Percentiles rank a stretch among this genome's conserved stretches.
phyloP scores from a whole-genome alignment of 2,888 invertebrate genomes.

The Lasius fuliginosus region DNA sequence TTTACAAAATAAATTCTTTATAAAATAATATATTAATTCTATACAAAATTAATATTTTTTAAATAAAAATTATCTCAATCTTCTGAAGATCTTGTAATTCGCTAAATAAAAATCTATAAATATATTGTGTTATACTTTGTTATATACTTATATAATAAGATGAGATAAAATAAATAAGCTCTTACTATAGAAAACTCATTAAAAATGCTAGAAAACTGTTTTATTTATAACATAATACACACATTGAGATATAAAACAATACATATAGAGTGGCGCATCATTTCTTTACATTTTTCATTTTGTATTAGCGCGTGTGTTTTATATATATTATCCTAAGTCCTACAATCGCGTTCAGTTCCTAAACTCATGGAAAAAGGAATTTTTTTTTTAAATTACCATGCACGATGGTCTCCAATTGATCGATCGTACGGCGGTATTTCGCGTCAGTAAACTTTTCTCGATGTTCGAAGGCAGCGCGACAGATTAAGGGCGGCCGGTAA shows the following conservation, averaged over 20 bases:
- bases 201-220: neutral
- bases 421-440: slow-evolving; percentile 20
- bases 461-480: slow-evolving; percentile 64
- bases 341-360: neutral
- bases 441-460: slow-evolving; percentile 47
- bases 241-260: neutral
- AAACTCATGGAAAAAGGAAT: neutral
- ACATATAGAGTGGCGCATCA: neutral
- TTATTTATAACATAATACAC: neutral
- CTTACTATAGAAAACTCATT: too few relatives aligned
- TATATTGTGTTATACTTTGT: neutral
- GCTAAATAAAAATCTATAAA: neutral
- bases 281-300: neutral
- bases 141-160: neutral
- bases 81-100: neutral
- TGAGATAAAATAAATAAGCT: too few relatives aligned
- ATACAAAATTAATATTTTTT: neutral
- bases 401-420: slow-evolving; percentile 14
- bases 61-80: neutral
- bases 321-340: neutral
- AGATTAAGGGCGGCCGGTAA: slow-evolving; percentile 77
- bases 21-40: too few relatives aligned
- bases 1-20: too few relatives aligned
- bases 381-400: slow-evolving; percentile 25
- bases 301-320: neutral